Evolutionary conservation across 2,113 vertebrate species (phyloP), one percentile per base, ranked within the genome.

Genomic region (Numenius arquata): DNA sequence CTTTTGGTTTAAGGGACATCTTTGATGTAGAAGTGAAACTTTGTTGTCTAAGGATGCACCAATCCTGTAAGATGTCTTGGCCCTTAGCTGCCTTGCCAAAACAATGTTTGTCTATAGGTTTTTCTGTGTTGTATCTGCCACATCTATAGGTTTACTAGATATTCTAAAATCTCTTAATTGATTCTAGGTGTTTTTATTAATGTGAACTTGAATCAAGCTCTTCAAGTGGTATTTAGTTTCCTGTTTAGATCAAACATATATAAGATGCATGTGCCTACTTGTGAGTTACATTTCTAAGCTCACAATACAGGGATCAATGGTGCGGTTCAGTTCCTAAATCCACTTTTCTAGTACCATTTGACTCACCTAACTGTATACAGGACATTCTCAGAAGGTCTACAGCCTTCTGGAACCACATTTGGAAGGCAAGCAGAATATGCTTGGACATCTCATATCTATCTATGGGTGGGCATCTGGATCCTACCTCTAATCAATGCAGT

Each of bases 41-140:
- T n/a, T 48, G 11, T 5, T 68, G 15, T 38, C 41, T 22, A 52
- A 74, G 25, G 61, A 52, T 63, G 18, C 8, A 29, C 21, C 4
- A 5, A 30, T 16, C 0, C 0, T 41, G 4, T 59, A 26, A 53
- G 22, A 30, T 11, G 13, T 2, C 9, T 63, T 36, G 18, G 6
- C 11, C 29, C 18, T 58, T 19, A 59, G 38, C 2, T 74, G 26
- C 34, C 22, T 70, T 55, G 8, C 9, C n/a, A n/a, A 67, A 58
- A 62, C 5, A 2, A 23, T 43, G n/a, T 14, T 72, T 66, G 77
- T 41, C 30, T 47, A 3, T 47, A 70, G 15, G 18, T 53, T n/a
- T n/a, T n/a, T 11, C 22, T 2, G 1, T 26, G 5, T 41, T 58
- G 6, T 30, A 34, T 48, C 22, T 80, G n/a, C 11, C 36, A 50